Percentiles rank a stretch among this genome's conserved stretches.
Evolutionary conservation across 2,113 vertebrate genomes (phyloP).

Genomic region (Synodontis membranacea): DNA sequence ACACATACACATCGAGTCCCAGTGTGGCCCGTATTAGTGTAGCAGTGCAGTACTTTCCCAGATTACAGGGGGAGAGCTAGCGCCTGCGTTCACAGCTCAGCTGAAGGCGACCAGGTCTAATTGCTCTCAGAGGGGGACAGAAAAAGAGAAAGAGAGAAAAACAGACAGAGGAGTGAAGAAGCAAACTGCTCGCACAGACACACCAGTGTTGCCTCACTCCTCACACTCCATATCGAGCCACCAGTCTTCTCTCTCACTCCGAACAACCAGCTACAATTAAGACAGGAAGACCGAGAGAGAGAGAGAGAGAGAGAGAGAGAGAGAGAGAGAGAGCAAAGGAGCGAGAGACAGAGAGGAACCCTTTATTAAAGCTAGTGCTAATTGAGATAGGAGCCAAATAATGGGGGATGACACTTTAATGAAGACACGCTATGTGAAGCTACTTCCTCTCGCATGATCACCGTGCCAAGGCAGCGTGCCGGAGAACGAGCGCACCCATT

Average conservation of each 20-base stretch:
- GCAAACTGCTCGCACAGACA: conserved; percentile 27
- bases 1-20: conserved; percentile 34
- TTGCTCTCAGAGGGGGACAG: conserved; percentile 78
- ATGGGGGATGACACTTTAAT: conserved; percentile 83
- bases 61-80: conserved; percentile 65
- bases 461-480: conserved; percentile 58
- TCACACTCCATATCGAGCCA: conserved; percentile 30
- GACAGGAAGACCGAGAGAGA: conserved; percentile 40
- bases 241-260: conserved; percentile 1
- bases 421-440: conserved; percentile 75
- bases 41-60: conserved; percentile 53
- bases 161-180: conserved; percentile 27
- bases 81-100: conserved; percentile 66
- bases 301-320: conserved; percentile 31
- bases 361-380: conserved; percentile 81
- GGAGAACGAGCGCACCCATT: conserved; percentile 56
- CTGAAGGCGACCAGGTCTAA: conserved; percentile 71
- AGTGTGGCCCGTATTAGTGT: conserved; percentile 56
- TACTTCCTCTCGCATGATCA: conserved; percentile 68
- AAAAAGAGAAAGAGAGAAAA: conserved; percentile 55
- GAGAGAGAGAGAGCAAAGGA: conserved; percentile 45
- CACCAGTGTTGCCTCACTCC: conserved; percentile 52
- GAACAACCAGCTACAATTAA: conserved; percentile 32
- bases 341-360: conserved; percentile 61
- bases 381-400: conserved; percentile 81